Base-by-base conservation (phyloP, 2,888 invertebrate species). In the Prenolepis imparis region DNA sequence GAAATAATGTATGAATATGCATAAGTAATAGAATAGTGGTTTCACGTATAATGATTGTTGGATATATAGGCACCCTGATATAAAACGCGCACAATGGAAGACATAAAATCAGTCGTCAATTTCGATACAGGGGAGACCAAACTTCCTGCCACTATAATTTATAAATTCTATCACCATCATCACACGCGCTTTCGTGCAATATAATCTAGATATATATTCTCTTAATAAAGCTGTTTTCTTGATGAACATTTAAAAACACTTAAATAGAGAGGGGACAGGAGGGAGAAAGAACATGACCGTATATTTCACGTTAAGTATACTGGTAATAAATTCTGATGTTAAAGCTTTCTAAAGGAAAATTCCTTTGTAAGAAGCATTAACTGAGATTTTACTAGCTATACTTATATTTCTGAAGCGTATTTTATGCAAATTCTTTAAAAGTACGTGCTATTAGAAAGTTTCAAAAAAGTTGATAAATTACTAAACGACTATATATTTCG, bases 91-190 rank as follows among this genome's bases (percentile, higher is more conserved):
- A 32, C 74, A 68, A 63, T 52, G 57, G 48, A 87, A 64, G 63
- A 57, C 61, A 57, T 83, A 81, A 82, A 87, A 83, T 87, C 88
- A 70, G 57, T 81, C 44, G 63, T n/a, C 74, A 74, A 63, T 74
- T 78, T 80, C 18, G 80, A 32, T 66, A 39, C 59, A 8, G 24
- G 52, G 3, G 28, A 3, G 3, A 67, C 15, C 75, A 32, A 67
- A 64, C 66, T 77, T 86, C 64, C 77, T 78, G 75, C 39, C 55
- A 24, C 36, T 5, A 48, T 61, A 73, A 83, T 72, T 84, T 84
- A 85, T 73, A 85, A 87, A 87, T 83, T 85, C 66, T 75, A 70
- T 28, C n/a, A 48, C 11, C 84, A 64, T 12, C 77, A n/a, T 3
- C 1, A 4, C 11, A n/a, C 44, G 9, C 32, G n/a, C 9, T 21